Evolutionary conservation across 2,797 vertebrate genomes (phyloP).

Genomic region (Gambelia wislizenii): DNA sequence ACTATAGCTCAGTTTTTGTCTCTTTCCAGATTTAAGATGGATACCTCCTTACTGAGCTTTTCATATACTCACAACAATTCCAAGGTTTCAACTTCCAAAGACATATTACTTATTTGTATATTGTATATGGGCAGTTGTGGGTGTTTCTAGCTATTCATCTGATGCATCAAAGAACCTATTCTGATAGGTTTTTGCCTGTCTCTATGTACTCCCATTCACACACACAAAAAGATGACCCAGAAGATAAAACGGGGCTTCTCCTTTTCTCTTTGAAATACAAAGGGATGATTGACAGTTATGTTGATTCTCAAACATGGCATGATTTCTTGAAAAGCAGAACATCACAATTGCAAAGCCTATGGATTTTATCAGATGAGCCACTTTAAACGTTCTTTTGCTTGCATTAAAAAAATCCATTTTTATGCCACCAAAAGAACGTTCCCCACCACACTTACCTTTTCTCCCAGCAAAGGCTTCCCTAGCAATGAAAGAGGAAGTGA

Average conservation of each 20-base stretch:
- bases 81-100: accelerated
- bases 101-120: neutral
- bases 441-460: too few species aligned
- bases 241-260: accelerated
- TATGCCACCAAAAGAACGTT: too few species aligned
- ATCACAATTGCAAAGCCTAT: neutral
- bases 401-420: too few species aligned
- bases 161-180: neutral
- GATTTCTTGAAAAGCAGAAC: neutral
- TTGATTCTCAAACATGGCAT: neutral
- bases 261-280: neutral
- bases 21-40: neutral
- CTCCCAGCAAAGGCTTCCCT: too few species aligned
- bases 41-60: neutral
- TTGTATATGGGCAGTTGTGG: neutral
- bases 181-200: neutral
- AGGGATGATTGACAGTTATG: neutral
- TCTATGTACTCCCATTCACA: neutral
- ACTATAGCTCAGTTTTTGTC: neutral
- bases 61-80: neutral
- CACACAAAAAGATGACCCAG: neutral
- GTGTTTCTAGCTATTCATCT: neutral
- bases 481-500: too few species aligned
- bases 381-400: too few species aligned
- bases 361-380: too few species aligned